These are phyloP conservation scores for Platerodrilus igneus DNA, from an alignment of 2,888 invertebrate genomes.

Conservation along the genomic window DNA sequence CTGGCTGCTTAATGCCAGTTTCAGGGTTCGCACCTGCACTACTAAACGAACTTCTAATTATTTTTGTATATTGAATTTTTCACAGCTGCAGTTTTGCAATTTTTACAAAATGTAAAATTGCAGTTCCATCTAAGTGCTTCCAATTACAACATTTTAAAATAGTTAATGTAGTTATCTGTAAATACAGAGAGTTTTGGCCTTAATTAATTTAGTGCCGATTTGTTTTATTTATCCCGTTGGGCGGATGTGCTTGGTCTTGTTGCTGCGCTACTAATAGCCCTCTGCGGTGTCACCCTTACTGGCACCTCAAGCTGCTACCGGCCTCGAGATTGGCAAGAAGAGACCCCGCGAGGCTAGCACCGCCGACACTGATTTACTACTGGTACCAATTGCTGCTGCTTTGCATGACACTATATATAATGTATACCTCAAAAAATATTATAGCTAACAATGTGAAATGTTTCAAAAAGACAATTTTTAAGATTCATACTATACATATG, in stretches of 20 bases:
- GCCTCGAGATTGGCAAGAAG: slow-evolving; percentile 92
- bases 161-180: slow-evolving; percentile 22
- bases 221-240: slow-evolving; percentile 48
- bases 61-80: slow-evolving; percentile 13
- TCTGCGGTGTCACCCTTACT: slow-evolving; percentile 57
- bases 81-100: slow-evolving; percentile 3
- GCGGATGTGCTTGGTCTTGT: slow-evolving; percentile 50
- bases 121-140: neutral
- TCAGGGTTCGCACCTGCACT: slow-evolving; percentile 35
- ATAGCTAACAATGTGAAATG: no score
- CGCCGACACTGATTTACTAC: slow-evolving; percentile 84
- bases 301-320: slow-evolving; percentile 62
- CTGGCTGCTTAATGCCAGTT: slow-evolving; percentile 32
- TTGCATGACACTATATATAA: slow-evolving; percentile 56
- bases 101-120: neutral
- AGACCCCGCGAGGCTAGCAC: slow-evolving; percentile 75
- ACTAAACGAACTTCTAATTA: slow-evolving; percentile 14
- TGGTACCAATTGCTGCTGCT: slow-evolving; percentile 72
- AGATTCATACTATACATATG: no score
- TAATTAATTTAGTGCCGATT: slow-evolving; percentile 49
- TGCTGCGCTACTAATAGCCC: slow-evolving; percentile 52
- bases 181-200: slow-evolving; percentile 23
- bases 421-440: slow-evolving; percentile 22
- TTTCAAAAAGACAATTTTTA: no score
- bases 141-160: neutral